Base-by-base conservation (phyloP, 2,113 vertebrate genomes). In the Onychostoma macrolepis region DNA sequence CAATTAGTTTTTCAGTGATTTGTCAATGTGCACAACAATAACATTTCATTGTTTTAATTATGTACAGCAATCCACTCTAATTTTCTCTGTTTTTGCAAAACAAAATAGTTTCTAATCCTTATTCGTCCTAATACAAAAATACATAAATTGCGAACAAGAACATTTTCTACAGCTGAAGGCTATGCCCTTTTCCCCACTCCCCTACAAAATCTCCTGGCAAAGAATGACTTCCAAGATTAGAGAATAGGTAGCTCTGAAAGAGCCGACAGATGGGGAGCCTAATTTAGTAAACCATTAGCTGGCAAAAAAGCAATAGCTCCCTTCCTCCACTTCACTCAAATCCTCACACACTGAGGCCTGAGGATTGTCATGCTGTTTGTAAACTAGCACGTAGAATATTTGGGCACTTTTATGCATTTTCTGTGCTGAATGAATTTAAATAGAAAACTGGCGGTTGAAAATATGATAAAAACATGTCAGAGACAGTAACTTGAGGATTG, bases 221-320 rank as follows among this genome's bases (percentile, higher is more conserved):
- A 89, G 92, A 92, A 91, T 90, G 89, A 85, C 33, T 50, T 85
- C 86, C 71, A 88, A 93, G 93, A 95, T 94, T 93, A 94, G 89
- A 87, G 90, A 85, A 90, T 84, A 84, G 89, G 91, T 89, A 69
- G 90, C 90, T 84, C 91, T 87, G 83, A 92, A 93, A 94, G 89
- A 87, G 87, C 90, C 89, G 88, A 94, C 94, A 94, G 94, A 94
- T 94, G 94, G 92, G 88, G 88, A 80, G 91, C 91, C 93, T 93
- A 93, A 94, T 93, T 94, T 93, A 93, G 91, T 92, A 91, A 92
- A 83, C 92, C 91, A 92, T 92, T 93, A 92, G 92, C 92, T 90
- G 85, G 86, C 79, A 90, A 88, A 58, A 87, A 88, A 77, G 45
- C 84, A 45, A 90, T 74, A 78, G 38, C 79, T 72, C 71, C 61